Percentiles rank a stretch among this genome's conserved stretches.
Evolutionary conservation across 2,113 vertebrate species (phyloP).

Genomic region (Corvus hawaiiensis): DNA sequence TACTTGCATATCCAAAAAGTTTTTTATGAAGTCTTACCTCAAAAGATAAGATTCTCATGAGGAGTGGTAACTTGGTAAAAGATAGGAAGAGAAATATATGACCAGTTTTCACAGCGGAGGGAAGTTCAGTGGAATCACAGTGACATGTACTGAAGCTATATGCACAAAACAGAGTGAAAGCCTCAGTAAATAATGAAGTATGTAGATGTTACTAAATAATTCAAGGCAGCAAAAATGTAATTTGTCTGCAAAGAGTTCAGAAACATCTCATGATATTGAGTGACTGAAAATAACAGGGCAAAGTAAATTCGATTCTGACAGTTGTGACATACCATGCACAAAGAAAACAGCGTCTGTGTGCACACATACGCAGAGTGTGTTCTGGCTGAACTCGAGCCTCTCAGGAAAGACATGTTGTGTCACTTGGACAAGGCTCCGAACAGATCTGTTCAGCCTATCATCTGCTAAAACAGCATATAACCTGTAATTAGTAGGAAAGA

Average conservation of each 20-base stretch:
- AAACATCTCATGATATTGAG: background rate
- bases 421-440: background rate
- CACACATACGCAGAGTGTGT: background rate
- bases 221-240: constrained; percentile 1
- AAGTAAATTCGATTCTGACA: background rate
- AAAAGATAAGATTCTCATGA: background rate
- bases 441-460: background rate
- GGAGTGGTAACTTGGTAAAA: background rate
- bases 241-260: background rate
- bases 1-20: background rate
- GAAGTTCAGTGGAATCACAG: background rate
- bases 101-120: background rate
- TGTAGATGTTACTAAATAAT: constrained; percentile 15
- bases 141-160: background rate
- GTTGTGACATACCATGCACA: background rate
- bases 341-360: background rate
- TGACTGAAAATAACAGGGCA: background rate
- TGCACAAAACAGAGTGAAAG: background rate
- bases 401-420: background rate
- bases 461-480: background rate
- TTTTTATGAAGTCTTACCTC: background rate
- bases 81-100: background rate
- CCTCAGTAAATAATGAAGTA: background rate
- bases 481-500: background rate
- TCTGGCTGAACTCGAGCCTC: background rate